Conservation (phyloP, 2,113 vertebrate genomes). For the Coracopsis vasa region DNA sequence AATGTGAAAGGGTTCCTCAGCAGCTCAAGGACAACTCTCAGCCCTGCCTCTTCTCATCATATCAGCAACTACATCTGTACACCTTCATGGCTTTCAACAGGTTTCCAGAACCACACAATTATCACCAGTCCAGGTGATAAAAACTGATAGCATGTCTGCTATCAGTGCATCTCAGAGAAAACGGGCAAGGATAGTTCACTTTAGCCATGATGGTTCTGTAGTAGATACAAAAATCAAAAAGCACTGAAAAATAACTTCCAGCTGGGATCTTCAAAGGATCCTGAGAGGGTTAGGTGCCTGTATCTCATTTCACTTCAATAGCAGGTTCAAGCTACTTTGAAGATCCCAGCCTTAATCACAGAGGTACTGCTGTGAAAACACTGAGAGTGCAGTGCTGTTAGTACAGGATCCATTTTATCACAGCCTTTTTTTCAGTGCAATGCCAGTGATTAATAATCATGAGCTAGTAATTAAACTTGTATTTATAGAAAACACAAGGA, state of each 20-base stretch:
- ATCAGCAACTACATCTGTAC: neutral
- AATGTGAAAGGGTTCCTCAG: neutral
- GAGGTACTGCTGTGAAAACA: neutral
- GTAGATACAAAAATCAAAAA: neutral
- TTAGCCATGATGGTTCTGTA: neutral
- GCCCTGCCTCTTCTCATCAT: neutral
- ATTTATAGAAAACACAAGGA: conserved; percentile 32
- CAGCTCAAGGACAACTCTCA: neutral
- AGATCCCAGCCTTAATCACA: neutral
- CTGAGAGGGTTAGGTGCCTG: neutral
- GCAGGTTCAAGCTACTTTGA: neutral
- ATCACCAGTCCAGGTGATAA: neutral
- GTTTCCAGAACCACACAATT: neutral
- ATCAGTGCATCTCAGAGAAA: neutral
- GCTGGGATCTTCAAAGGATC: neutral
- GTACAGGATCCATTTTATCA: neutral
- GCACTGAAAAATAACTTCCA: neutral
- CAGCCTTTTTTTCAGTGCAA: neutral
- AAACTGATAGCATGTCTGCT: neutral
- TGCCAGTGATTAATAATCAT: conserved; percentile 19
- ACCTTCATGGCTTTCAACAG: neutral
- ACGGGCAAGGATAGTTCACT: neutral
- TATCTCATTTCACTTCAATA: neutral
- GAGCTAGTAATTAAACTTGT: neutral
- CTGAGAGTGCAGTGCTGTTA: neutral